A percentile compares a stretch with the other conserved stretches of the same genome.
Evolutionary conservation across 2,888 invertebrate species (phyloP).

Genomic region (Harmothoe impar): DNA sequence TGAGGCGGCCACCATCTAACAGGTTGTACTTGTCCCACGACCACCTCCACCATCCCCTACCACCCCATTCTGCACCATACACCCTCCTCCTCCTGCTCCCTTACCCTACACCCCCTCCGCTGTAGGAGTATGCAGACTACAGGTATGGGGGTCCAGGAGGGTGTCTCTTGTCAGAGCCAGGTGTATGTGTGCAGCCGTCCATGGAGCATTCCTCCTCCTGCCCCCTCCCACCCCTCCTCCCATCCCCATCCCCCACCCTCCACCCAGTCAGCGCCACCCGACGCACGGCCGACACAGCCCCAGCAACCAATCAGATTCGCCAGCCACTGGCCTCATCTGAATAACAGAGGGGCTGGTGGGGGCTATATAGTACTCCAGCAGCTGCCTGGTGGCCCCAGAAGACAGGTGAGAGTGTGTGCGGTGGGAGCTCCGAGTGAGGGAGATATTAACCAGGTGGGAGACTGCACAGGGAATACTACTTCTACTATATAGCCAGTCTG

Average conservation of each 20-base stretch:
- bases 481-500: not conserved
- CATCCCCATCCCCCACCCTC: not conserved
- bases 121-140: too few species aligned
- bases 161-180: not conserved
- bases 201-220: not conserved
- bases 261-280: not conserved
- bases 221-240: not conserved
- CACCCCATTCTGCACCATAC: not conserved
- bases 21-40: too few species aligned
- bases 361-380: not conserved
- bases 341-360: not conserved
- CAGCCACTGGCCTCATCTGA: not conserved
- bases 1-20: not conserved
- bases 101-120: not conserved
- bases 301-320: not conserved
- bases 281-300: not conserved
- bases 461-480: too few species aligned
- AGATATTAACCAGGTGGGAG: not conserved
- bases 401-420: not conserved
- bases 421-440: not conserved
- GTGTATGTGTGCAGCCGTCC: slow-evolving; percentile 12
- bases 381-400: not conserved
- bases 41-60: not conserved
- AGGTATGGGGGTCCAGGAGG: too few species aligned
- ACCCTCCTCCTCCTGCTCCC: not conserved